phyloP scores from a whole-genome alignment of 2,797 vertebrate genomes.

The Darevskia nairensis region DNA sequence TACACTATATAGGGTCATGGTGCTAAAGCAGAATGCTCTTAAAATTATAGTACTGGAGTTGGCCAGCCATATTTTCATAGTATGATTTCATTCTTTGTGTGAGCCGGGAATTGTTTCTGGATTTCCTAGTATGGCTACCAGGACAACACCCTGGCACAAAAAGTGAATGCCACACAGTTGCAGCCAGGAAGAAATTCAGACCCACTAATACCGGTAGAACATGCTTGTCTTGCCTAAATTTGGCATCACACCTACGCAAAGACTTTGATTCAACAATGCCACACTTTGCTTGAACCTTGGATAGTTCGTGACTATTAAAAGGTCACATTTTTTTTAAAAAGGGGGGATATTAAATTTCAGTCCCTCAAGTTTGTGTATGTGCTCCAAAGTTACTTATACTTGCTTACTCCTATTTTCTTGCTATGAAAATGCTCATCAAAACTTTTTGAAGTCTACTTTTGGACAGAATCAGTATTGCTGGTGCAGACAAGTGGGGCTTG shows the following conservation, averaged over 20 bases:
- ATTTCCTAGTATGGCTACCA: constrained; percentile 16
- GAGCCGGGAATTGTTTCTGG: background rate
- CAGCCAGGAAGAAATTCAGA: background rate
- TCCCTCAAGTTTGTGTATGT: background rate
- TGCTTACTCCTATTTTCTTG: background rate
- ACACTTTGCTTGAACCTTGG: background rate
- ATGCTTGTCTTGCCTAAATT: constrained; percentile 5
- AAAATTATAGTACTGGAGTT: background rate
- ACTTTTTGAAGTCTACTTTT: background rate
- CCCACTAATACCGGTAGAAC: background rate
- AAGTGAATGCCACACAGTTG: background rate
- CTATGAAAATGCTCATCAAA: background rate
- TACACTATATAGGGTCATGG: background rate
- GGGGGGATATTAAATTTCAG: background rate
- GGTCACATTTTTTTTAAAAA: background rate
- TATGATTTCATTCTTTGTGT: background rate
- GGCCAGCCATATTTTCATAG: background rate
- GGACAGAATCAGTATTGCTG: background rate
- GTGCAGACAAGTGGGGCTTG: background rate
- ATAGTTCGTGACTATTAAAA: constrained; percentile 1
- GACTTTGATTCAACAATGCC: background rate
- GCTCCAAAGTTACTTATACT: background rate
- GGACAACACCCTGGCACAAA: constrained; percentile 5
- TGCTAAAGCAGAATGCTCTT: background rate
- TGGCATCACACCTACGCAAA: background rate